Evolutionary conservation across 2,797 vertebrate genomes (phyloP), one percentile per base, ranked within the genome.

Genomic region (Onychomys arenicola): DNA sequence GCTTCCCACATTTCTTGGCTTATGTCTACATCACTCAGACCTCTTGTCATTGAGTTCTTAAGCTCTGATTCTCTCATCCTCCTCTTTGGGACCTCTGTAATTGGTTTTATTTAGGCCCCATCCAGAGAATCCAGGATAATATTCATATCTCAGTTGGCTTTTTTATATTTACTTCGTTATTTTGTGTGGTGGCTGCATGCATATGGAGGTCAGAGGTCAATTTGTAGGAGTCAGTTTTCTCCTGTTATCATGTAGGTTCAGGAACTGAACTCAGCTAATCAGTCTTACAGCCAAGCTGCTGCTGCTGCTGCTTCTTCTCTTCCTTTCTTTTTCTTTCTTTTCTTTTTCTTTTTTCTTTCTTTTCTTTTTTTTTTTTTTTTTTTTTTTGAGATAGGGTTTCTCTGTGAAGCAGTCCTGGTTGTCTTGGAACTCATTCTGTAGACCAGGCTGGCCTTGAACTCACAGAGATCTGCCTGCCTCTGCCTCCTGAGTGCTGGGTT

Each of bases 321-420:
- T 13, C 49, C 13, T 1, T 52, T 13, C 8, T 1, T 49, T 10
- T 4, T 49, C 8, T 4, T 49, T 10, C 8, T 10, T 10, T 4
- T 10, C 46, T 4, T 10, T 10, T 4, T 2, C 9, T 11, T 0
- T 13, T 2, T 10, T 13, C 11, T 12, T 13, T 13, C 12, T 13
- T 14, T 14, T 14, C 14, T 52, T 12, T 1, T 52, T 52, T 1
- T 2, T 52, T 52, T 12, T 10, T 9, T 49, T 49, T 10, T 46
- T 46, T 49, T 49, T 14, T 52, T 52, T 52, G 52, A 52, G 0
- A 52, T 13, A 52, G 52, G 13, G 52, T 52, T 52, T 52, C 52
- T 52, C 52, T 52, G 52, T 52, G 52, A 14, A 52, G 52, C 52
- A 52, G 52, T 52, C 52, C 52, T 52, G 3, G 52, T 13, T 52